phyloP scores from a whole-genome alignment of 30 jellyfish, hydroid and myxozoan species.

The Aurelia aurita region DNA sequence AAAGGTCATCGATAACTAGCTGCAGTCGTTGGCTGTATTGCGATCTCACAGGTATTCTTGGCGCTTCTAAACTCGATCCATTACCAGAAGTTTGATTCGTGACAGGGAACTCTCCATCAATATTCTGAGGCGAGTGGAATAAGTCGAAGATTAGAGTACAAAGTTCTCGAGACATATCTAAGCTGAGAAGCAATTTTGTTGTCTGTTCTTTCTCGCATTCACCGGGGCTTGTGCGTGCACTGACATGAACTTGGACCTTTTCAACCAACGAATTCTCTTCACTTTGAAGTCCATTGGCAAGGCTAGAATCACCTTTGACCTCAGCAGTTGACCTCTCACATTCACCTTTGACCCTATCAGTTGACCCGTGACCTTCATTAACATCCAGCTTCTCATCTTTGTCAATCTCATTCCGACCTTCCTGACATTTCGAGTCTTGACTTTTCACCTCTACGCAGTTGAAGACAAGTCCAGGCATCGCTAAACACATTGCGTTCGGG shows the following conservation, averaged over 20 bases:
- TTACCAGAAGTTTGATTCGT: neutral
- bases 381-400: neutral
- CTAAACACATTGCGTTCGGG: slow-evolving; percentile 63
- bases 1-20: slow-evolving; percentile 49
- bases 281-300: neutral
- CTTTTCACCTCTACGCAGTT: neutral
- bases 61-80: slow-evolving; percentile 42
- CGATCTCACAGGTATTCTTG: slow-evolving; percentile 74
- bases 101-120: slow-evolving; percentile 24
- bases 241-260: neutral
- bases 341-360: neutral
- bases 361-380: neutral
- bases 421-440: neutral
- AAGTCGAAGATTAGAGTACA: slow-evolving; percentile 65
- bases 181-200: neutral
- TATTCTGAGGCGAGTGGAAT: slow-evolving; percentile 74
- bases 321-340: neutral
- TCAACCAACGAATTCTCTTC: slow-evolving; percentile 4
- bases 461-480: slow-evolving; percentile 45
- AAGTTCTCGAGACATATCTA: slow-evolving; percentile 6
- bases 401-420: neutral
- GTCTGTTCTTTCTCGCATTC: neutral
- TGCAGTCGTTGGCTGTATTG: slow-evolving; percentile 84
- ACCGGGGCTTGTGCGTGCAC: neutral
- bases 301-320: neutral